phyloP scores from a whole-genome alignment of 2,888 invertebrate genomes.

The Odiellus spinosus region DNA sequence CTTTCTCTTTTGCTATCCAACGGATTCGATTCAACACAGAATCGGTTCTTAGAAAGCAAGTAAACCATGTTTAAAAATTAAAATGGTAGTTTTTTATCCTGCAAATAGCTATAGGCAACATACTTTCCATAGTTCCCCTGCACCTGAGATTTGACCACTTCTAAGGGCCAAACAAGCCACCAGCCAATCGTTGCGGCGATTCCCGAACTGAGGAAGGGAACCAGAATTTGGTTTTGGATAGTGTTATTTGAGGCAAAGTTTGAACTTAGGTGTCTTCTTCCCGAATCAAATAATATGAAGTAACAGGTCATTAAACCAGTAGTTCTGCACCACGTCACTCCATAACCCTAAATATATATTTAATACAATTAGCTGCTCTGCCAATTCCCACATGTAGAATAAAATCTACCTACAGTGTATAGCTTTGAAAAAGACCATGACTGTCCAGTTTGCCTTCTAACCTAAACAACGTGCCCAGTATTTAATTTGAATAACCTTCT shows the following conservation, averaged over 20 bases:
- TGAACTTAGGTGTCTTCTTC: not conserved
- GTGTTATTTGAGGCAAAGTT: not conserved
- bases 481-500: too few relatives aligned
- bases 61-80: not conserved
- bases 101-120: too few relatives aligned
- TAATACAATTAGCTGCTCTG: too few relatives aligned
- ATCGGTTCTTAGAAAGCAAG: not conserved
- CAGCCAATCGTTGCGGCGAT: conserved; percentile 1
- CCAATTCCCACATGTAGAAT: too few relatives aligned
- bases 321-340: not conserved
- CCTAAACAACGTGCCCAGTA: not conserved
- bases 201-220: not conserved
- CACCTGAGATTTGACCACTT: conserved; percentile 2
- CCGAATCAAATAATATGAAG: conserved; percentile 1
- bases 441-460: conserved; percentile 9
- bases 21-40: not conserved
- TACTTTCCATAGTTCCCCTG: conserved; percentile 1
- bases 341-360: not conserved
- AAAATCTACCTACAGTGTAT: conserved; percentile 25
- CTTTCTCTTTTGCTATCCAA: not conserved
- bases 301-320: conserved; percentile 1
- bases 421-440: conserved; percentile 5
- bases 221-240: not conserved
- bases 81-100: not conserved
- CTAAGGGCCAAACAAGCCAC: conserved; percentile 2